Base-by-base conservation (phyloP, 2,797 vertebrate genomes). In the Phoxinus dragarum region DNA sequence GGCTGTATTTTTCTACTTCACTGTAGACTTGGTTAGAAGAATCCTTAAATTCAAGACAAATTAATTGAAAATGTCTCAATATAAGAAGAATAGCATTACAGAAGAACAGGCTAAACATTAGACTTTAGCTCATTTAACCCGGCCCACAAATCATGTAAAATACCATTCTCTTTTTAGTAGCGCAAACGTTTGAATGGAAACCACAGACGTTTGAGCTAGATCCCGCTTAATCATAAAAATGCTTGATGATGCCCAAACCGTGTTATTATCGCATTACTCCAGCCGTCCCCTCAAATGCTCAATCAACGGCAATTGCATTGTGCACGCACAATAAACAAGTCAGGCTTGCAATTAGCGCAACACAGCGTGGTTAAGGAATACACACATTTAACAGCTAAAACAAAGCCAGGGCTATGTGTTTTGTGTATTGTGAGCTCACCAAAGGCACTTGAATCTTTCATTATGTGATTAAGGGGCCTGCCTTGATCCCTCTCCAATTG, bases 401-500 rank as follows among this genome's bases (percentile, higher is more conserved):
- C 89, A 90, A 86, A 87, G 72, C 44, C 67, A 17, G 80, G 72
- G 84, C 82, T 84, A 59, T 84, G 84, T 88, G 86, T 85, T 86
- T 86, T 88, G 84, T 88, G 86, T 87, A 87, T 89, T 87, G 80
- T 86, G 73, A 88, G 81, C 78, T 89, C 84, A 88, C 87, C 80
- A 81, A 78, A 84, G 85, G 81, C 84, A 86, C 86, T 86, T 75
- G 84, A 86, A 89, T 81, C 79, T 88, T 89, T 89, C 82, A 89
- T 90, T 89, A 88, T 90, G 86, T 90, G 88, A 90, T 90, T 88
- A 88, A 88, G 89, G 80, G 82, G 82, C 82, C 88, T 89, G 80
- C 68, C 88, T 89, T 91, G 75, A 87, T 90, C 86, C 89, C 84
- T 84, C 88, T 90, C 86, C 83, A 90, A 82, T 74, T 84, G 83